Percentiles rank a stretch among this genome's conserved stretches.
phyloP scores from a whole-genome alignment of 1,140 invertebrate genomes.

The Formica exsecta region DNA sequence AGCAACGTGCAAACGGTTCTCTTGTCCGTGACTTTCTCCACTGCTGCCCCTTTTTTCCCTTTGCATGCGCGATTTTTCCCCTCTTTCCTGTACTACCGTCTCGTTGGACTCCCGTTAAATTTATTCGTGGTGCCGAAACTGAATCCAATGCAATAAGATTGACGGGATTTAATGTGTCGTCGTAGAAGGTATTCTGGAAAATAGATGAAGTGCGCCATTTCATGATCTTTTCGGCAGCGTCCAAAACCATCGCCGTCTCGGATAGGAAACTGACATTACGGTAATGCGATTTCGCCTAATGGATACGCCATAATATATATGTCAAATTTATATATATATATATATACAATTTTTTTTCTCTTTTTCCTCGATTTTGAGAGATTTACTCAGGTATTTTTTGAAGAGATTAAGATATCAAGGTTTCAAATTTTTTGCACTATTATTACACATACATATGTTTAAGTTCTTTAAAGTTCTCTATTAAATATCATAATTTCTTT shows the following conservation, averaged over 20 bases:
- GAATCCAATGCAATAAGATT: constrained; percentile 41
- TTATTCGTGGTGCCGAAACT: constrained; percentile 58
- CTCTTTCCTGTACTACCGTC: constrained; percentile 18
- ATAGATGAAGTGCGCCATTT: constrained; percentile 54
- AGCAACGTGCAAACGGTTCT: constrained; percentile 73
- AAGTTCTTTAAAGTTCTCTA: background rate
- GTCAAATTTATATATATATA: background rate
- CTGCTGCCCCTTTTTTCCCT: constrained; percentile 19
- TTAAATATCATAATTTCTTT: background rate
- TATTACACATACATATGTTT: background rate
- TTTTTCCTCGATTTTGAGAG: background rate
- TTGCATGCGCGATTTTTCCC: constrained; percentile 33
- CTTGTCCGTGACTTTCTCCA: constrained; percentile 26
- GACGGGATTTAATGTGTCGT: constrained; percentile 53
- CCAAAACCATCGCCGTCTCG: background rate
- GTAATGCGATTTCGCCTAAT: background rate
- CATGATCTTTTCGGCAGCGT: background rate
- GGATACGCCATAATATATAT: background rate
- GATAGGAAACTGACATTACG: background rate
- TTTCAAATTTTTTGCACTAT: background rate
- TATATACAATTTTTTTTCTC: background rate
- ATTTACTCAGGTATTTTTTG: background rate
- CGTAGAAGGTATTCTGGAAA: constrained; percentile 37
- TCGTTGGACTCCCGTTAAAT: constrained; percentile 56
- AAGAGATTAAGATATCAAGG: background rate